A percentile compares a stretch with the other conserved stretches of the same genome.
These are phyloP conservation scores for Harpalus rufipes DNA, from an alignment of 2,888 invertebrate species.

Conservation along the genomic window DNA sequence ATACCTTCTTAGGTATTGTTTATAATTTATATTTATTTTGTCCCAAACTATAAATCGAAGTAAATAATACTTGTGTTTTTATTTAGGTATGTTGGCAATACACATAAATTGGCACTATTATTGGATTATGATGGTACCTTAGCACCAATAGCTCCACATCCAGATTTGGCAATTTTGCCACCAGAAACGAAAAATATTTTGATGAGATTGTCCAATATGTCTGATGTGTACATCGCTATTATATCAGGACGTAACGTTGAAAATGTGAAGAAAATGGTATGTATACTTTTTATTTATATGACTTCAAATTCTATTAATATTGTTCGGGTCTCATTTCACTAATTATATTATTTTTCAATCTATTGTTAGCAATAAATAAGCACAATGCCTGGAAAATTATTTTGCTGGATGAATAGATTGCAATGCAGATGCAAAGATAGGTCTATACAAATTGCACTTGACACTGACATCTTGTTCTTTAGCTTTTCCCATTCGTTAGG, in stretches of 20 bases:
- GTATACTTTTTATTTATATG: slow-evolving; percentile 66
- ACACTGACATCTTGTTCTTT: too few species aligned
- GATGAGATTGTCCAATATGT: slow-evolving; percentile 89
- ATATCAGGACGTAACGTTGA: slow-evolving; percentile 92
- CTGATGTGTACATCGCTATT: slow-evolving; percentile 92
- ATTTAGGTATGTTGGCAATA: slow-evolving; percentile 89
- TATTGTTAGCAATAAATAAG: too few species aligned
- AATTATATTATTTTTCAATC: too few species aligned
- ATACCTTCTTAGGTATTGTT: slow-evolving; percentile 87
- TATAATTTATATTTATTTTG: too few species aligned
- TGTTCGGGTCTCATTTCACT: too few species aligned
- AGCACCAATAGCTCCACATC: slow-evolving; percentile 93
- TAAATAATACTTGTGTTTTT: not conserved
- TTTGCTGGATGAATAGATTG: too few species aligned
- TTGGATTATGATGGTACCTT: slow-evolving; percentile 94
- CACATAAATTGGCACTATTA: slow-evolving; percentile 90
- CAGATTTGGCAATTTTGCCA: slow-evolving; percentile 91
- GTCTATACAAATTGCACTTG: too few species aligned
- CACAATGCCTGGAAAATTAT: too few species aligned
- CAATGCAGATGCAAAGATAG: too few species aligned
- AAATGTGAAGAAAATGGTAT: slow-evolving; percentile 92
- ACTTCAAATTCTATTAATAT: too few species aligned
- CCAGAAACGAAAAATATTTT: slow-evolving; percentile 91
- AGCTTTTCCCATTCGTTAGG: too few species aligned
- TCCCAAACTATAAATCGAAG: too few species aligned